Evolutionary conservation across 2,888 invertebrate species (phyloP), one percentile per base, ranked within the genome.

Genomic region (Muschampia plurimacula): DNA sequence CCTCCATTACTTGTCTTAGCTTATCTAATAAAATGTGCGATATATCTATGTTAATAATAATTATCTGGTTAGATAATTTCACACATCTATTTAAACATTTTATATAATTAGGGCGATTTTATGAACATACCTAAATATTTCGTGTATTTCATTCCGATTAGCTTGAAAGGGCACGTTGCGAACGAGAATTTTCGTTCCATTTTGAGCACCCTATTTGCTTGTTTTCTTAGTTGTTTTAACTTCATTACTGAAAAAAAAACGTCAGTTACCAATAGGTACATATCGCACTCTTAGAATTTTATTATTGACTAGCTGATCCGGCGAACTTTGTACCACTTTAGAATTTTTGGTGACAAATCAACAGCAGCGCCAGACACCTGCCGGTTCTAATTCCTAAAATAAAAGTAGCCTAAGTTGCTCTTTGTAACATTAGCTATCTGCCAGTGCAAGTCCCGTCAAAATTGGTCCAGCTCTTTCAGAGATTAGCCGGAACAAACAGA

Each of bases 91-190:
- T 46, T 46, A 12, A 46, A 49, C 13, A 49, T 49, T 49, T 49
- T 49, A 49, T 49, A 13, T 49, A 49, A n/a, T 44, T 44, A 8
- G 9, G 44, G 2, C 10, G 7, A 44, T 44, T 13, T 66, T 44
- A 55, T 15, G 13, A 15, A 73, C 73, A 90, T 95, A 98, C 98
- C 97, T 97, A 91, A 99, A 99, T 79, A 99, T 95, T 88, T 99
- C 97, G 67, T 95, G 95, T 71, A 98, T 92, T 95, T 98, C 98
- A 71, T 96, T 95, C 65, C 93, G 91, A 70, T 97, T 98, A 0
- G 99, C 99, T 94, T 99, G 98, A 95, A 99, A 99, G 0, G 99
- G 99, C 78, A 99, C 96, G 90, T 99, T 99, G 77, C 98, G 95
- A 0, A 99, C 97, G 6, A 99, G 94, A 77, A 99, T 97, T 93